Conservation (phyloP, 2,113 vertebrate genomes). For the Ptilorrhoa leucosticta region DNA sequence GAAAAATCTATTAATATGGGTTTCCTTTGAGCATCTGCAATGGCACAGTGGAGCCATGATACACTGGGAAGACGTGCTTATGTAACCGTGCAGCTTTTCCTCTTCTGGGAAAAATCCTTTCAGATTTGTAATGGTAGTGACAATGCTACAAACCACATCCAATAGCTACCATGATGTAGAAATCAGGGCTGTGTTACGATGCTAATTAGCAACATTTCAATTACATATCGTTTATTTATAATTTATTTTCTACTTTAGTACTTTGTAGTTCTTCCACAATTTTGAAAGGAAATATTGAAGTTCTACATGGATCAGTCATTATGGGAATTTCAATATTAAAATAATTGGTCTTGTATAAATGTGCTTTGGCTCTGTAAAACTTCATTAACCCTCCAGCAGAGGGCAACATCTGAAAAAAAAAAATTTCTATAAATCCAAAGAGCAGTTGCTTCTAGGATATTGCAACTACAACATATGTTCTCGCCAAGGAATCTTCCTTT, state of each 20-base stretch:
- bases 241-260: not conserved
- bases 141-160: not conserved
- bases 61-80: not conserved
- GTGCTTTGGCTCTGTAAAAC: not conserved
- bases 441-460: not conserved
- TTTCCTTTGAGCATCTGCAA: conserved; percentile 24
- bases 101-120: not conserved
- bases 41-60: not conserved
- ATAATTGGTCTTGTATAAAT: not conserved
- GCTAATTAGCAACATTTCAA: not conserved
- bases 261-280: not conserved
- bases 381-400: conserved; percentile 67
- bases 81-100: not conserved
- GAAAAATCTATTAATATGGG: not conserved
- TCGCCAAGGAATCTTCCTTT: not conserved
- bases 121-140: accelerated
- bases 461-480: not conserved
- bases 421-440: not conserved
- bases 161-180: accelerated
- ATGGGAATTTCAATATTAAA: not conserved
- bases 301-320: not conserved
- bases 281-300: not conserved
- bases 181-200: not conserved
- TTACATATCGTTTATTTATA: not conserved
- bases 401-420: conserved; percentile 69